A percentile compares a stretch with the other conserved stretches of the same genome.
These are phyloP conservation scores for Lasioglossum pauxillum DNA, from an alignment of 2,888 invertebrate genomes.

Conservation along the genomic window DNA sequence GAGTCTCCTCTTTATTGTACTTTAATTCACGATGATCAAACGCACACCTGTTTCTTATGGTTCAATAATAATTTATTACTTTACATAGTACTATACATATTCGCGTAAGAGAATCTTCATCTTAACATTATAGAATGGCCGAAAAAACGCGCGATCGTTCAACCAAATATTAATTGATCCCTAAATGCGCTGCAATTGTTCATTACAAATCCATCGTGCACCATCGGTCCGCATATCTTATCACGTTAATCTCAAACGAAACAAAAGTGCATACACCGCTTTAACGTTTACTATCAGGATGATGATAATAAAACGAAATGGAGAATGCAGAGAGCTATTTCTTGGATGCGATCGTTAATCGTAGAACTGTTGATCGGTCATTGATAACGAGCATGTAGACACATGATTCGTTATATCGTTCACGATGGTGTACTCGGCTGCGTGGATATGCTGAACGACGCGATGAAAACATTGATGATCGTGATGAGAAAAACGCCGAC, in stretches of 20 bases:
- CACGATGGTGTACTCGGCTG: conserved; percentile 6
- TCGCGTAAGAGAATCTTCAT: conserved; percentile 3
- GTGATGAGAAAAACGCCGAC: conserved; percentile 89
- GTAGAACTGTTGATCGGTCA: neutral
- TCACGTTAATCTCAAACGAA: neutral
- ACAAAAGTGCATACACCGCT: neutral
- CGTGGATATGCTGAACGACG: conserved; percentile 86
- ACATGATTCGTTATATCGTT: neutral
- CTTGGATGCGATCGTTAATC: neutral
- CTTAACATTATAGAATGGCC: conserved; percentile 1
- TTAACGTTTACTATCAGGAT: neutral
- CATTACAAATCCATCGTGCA: conserved; percentile 6
- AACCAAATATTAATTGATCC: conserved; percentile 1
- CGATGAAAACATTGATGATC: conserved; percentile 89
- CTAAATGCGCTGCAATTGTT: neutral
- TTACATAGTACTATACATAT: neutral
- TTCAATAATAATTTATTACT: conserved; percentile 34
- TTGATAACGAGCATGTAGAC: neutral
- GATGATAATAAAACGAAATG: neutral
- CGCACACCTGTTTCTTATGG: neutral
- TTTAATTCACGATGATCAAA: neutral
- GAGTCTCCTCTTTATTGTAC: neutral
- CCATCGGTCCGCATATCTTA: conserved; percentile 9
- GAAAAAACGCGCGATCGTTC: neutral
- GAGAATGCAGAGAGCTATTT: conserved; percentile 21